Conservation (phyloP, 1,140 invertebrate genomes). For the Euglossa dilemma region DNA sequence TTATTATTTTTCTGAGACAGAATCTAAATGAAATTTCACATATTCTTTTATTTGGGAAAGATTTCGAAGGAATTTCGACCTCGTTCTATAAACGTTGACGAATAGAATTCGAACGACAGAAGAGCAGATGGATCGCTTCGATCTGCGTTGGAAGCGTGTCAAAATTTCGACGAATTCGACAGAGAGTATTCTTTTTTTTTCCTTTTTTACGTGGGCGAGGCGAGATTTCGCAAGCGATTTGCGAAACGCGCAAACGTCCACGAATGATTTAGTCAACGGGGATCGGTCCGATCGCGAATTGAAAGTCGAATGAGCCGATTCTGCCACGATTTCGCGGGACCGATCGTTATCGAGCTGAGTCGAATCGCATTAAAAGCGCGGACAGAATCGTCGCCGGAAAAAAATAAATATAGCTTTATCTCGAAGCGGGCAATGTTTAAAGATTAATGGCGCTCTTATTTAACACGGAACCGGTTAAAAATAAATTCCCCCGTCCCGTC, state of each 20-base stretch:
- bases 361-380: background rate
- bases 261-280: background rate
- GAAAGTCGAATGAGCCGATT: conserved; percentile 26
- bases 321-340: background rate
- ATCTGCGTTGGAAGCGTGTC: background rate
- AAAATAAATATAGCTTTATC: background rate
- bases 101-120: background rate
- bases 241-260: conserved; percentile 23
- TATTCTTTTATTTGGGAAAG: background rate
- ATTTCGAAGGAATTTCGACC: background rate
- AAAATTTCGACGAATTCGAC: conserved; percentile 14
- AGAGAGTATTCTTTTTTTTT: conserved; percentile 14
- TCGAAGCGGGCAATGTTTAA: background rate
- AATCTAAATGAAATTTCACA: too few species aligned
- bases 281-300: conserved; percentile 19
- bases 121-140: background rate
- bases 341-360: conserved; percentile 14
- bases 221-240: conserved; percentile 43
- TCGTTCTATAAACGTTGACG: background rate
- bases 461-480: background rate
- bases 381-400: background rate
- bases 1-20: too few species aligned
- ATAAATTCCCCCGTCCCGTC: background rate
- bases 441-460: background rate
- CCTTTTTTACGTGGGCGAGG: conserved; percentile 26